These are phyloP conservation scores for Morone saxatilis DNA, from an alignment of 2,113 vertebrate genomes.

Conservation along the genomic window DNA sequence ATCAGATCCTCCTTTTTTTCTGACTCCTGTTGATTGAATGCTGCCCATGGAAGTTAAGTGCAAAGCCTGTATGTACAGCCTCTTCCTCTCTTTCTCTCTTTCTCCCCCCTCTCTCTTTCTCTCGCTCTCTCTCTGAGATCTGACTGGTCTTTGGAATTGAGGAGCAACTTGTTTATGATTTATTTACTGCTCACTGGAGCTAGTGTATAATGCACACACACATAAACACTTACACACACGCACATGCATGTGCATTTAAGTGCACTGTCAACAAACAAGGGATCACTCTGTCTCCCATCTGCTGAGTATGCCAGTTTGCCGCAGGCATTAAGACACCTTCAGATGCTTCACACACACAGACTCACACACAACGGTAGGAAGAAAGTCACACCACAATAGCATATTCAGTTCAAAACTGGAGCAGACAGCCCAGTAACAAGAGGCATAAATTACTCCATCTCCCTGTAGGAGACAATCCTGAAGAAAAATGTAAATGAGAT, in stretches of 20 bases:
- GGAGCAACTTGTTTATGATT: conserved; percentile 85
- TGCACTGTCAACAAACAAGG: conserved; percentile 90
- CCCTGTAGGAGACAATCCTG: conserved; percentile 50
- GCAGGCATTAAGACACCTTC: conserved; percentile 80
- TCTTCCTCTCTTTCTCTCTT: neutral
- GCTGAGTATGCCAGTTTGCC: conserved; percentile 84
- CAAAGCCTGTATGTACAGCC: neutral
- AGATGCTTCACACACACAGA: conserved; percentile 49
- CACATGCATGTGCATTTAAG: conserved; percentile 78
- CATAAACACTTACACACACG: neutral
- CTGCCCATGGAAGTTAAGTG: conserved; percentile 61
- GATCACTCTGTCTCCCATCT: conserved; percentile 84
- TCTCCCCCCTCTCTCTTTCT: neutral
- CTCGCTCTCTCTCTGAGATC: conserved; percentile 6
- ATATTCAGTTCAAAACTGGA: conserved; percentile 65
- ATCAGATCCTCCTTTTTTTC: conserved; percentile 27
- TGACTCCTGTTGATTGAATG: conserved; percentile 54
- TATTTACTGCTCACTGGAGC: conserved; percentile 84
- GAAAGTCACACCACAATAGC: conserved; percentile 61
- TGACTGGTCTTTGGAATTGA: conserved; percentile 60
- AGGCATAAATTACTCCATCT: conserved; percentile 74
- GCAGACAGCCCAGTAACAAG: conserved; percentile 69
- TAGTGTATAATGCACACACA: conserved; percentile 72
- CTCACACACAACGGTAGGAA: conserved; percentile 7
- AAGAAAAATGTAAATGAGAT: conserved; percentile 67